Percentiles rank a stretch among this genome's conserved stretches.
Conservation (phyloP, 2,113 vertebrate species). For the Tautogolabrus adspersus region DNA sequence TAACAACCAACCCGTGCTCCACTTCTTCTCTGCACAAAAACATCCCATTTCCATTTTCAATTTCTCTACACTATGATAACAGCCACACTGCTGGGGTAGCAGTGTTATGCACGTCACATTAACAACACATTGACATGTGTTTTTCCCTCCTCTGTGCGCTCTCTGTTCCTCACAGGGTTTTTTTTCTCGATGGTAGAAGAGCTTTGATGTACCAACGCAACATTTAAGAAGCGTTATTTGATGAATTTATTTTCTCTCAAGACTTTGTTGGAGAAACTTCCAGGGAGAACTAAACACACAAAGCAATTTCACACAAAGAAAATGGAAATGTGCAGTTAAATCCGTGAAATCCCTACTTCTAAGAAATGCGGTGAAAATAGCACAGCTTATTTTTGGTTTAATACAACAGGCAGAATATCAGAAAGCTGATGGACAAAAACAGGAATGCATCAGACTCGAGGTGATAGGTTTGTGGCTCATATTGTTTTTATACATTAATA, state of each 20-base stretch:
- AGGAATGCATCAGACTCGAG: not conserved
- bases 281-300: constrained; percentile 28
- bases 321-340: constrained; percentile 39
- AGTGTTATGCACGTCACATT: not conserved
- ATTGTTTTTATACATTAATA: not conserved
- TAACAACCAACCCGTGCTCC: constrained; percentile 34
- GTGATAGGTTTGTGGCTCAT: not conserved
- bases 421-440: not conserved
- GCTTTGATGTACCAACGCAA: constrained; percentile 49
- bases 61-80: constrained; percentile 46
- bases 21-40: constrained; percentile 34
- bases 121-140: constrained; percentile 47
- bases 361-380: constrained; percentile 15
- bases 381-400: not conserved
- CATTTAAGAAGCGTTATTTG: constrained; percentile 25
- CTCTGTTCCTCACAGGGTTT: constrained; percentile 24
- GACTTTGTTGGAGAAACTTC: constrained; percentile 21
- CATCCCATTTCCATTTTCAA: constrained; percentile 39
- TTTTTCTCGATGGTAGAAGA: constrained; percentile 42
- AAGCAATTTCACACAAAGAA: constrained; percentile 43
- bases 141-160: constrained; percentile 22
- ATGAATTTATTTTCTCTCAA: constrained; percentile 2
- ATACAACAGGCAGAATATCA: constrained; percentile 1
- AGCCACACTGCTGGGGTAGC: constrained; percentile 23
- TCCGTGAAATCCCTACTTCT: constrained; percentile 33